Evolutionary conservation across 2,888 invertebrate genomes (phyloP).

Genomic region (Thelaira solivaga): DNA sequence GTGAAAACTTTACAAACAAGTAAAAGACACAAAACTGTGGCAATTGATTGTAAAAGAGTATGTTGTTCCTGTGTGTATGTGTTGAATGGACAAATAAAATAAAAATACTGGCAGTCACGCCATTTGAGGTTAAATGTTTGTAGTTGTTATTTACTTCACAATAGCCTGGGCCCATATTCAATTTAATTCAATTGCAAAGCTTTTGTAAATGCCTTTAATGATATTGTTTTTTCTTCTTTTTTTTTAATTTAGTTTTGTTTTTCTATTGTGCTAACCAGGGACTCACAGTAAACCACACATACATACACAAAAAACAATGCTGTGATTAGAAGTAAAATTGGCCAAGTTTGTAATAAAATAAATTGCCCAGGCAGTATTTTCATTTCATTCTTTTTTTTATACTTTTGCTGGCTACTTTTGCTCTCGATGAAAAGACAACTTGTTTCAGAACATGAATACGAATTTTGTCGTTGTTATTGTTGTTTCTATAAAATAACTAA

Average conservation of each 20-base stretch:
- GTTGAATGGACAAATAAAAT: background rate
- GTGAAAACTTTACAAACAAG: constrained; percentile 25
- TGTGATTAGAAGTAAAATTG: constrained; percentile 66
- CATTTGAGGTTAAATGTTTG: constrained; percentile 58
- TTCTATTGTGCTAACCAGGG: constrained; percentile 35
- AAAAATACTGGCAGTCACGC: constrained; percentile 44
- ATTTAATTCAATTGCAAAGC: constrained; percentile 68
- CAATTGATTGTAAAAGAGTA: background rate
- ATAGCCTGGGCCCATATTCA: constrained; percentile 64
- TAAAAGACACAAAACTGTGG: constrained; percentile 24
- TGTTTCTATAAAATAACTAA: background rate
- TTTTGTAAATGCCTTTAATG: constrained; percentile 66
- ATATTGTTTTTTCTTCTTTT: constrained; percentile 43
- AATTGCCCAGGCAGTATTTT: constrained; percentile 63
- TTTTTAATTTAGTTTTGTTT: constrained; percentile 28
- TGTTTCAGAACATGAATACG: constrained; percentile 38
- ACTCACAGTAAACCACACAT: background rate
- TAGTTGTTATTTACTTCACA: constrained; percentile 57
- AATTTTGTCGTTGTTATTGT: constrained; percentile 23
- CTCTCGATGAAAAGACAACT: background rate
- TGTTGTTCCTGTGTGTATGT: background rate
- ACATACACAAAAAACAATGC: constrained; percentile 1
- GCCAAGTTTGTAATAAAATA: constrained; percentile 68
- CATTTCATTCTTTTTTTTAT: background rate
- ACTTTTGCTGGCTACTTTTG: background rate